Conservation (phyloP, 2,888 invertebrate genomes). For the Chrysodeixis includens region DNA sequence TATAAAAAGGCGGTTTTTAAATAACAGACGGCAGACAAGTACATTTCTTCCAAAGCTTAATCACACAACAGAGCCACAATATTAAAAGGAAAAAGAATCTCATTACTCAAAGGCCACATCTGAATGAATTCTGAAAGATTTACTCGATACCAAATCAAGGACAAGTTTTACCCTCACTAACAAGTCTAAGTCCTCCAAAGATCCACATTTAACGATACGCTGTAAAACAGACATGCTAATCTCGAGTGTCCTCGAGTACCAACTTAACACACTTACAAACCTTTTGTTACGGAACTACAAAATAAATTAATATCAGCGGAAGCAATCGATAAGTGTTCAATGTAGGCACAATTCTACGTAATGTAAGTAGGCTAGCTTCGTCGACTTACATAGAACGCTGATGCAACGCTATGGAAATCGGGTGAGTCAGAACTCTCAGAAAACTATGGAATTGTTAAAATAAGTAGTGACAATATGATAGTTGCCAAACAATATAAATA, state of each 20-base stretch:
- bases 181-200: background rate
- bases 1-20: too few species aligned
- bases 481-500: conserved; percentile 25
- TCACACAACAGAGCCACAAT: background rate
- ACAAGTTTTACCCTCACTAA: background rate
- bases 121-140: background rate
- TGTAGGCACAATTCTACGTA: conserved; percentile 3
- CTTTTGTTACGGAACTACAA: background rate
- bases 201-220: background rate
- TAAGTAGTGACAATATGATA: conserved; percentile 28
- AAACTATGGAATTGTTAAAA: conserved; percentile 34
- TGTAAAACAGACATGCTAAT: background rate
- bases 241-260: background rate
- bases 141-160: background rate
- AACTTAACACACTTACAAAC: conserved; percentile 1
- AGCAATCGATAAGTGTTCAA: conserved; percentile 1
- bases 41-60: background rate
- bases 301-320: conserved; percentile 5
- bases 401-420: conserved; percentile 34
- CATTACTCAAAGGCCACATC: background rate
- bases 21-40: background rate
- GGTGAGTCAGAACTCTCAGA: conserved; percentile 27
- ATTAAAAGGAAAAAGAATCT: background rate
- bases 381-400: conserved; percentile 28
- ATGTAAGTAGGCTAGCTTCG: conserved; percentile 4